Base-by-base conservation (phyloP, 2,888 invertebrate species). In the Dione vanillae region DNA sequence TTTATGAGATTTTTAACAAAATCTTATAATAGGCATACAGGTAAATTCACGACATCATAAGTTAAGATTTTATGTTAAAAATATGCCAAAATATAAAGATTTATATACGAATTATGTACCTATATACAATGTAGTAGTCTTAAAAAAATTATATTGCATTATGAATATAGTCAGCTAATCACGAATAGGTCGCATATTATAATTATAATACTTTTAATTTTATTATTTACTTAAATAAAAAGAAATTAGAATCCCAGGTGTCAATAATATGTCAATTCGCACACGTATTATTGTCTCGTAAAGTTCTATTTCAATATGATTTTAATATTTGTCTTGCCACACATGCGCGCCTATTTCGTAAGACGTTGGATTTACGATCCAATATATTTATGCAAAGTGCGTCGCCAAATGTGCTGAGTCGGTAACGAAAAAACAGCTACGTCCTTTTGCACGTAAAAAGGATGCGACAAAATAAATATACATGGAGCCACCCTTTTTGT, bases 381-480 rank as follows among this genome's bases (percentile, higher is more conserved):
- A 87, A 91, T 92, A 93, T 92, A 91, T 93, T 92, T 90, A 92
- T 92, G 91, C 91, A 91, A 91, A 92, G 92, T 88, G 86, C 88
- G 90, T 90, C 89, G 89, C 92, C 93, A 92, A 93, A 93, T 93
- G 93, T 92, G 89, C 83, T 82, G 82, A 83, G 85, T 83, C 82
- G 84, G 83, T 85, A 79, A 82, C 85, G 89, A 88, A 91, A 92
- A 91, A 89, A 85, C 86, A 85, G 84, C 83, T 83, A 85, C 87
- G 91, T 90, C 90, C 90, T 90, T 88, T 90, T 79, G 88, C 89
- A 87, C 90, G 89, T 91, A 92, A 93, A 93, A 93, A 90, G 91
- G 92, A 92, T 91, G 91, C 90, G 92, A 90, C 92, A 92, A 85
- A 91, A 93, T 93, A 93, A 93, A 93, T 93, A 93, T 90, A 93